A percentile compares a stretch with the other conserved stretches of the same genome.
These are phyloP conservation scores for Pasiphila rectangulata DNA, from an alignment of 2,888 invertebrate genomes.

Conservation along the genomic window DNA sequence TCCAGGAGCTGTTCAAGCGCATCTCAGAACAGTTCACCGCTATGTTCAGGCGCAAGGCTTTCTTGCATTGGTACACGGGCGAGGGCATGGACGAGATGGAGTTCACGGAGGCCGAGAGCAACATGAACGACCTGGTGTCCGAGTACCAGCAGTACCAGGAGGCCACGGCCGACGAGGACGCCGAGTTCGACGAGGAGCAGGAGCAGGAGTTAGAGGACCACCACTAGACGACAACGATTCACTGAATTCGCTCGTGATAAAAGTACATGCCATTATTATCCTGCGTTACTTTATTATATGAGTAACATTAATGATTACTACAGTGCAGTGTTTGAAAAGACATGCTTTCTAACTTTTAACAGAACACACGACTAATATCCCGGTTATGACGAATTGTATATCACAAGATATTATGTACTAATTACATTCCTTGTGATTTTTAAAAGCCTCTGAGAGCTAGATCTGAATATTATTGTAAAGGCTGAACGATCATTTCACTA, in stretches of 20 bases:
- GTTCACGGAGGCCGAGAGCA: slow-evolving; percentile 96
- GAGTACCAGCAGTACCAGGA: slow-evolving; percentile 97
- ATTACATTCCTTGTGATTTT: slow-evolving; percentile 65
- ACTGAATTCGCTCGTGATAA: slow-evolving; percentile 38
- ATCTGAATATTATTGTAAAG: slow-evolving; percentile 70
- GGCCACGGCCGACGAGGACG: slow-evolving; percentile 90
- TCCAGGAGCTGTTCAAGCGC: slow-evolving; percentile 94
- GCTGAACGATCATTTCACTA: slow-evolving; percentile 65
- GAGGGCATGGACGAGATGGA: slow-evolving; percentile 95
- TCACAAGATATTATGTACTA: slow-evolving; percentile 55
- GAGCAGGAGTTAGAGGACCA: slow-evolving; percentile 86
- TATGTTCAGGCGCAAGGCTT: slow-evolving; percentile 98
- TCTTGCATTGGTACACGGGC: slow-evolving; percentile 98
- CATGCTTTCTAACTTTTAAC: slow-evolving; percentile 79
- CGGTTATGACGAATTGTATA: slow-evolving; percentile 55
- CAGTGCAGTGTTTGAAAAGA: slow-evolving; percentile 60
- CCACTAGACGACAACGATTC: slow-evolving; percentile 48
- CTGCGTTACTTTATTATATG: slow-evolving; percentile 63
- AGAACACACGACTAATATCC: slow-evolving; percentile 72
- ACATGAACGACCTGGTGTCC: slow-evolving; percentile 95
- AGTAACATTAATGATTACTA: slow-evolving; percentile 76
- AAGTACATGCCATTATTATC: slow-evolving; percentile 70
- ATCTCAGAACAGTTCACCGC: slow-evolving; percentile 95
- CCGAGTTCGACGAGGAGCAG: slow-evolving; percentile 89
- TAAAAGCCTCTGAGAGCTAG: slow-evolving; percentile 58